These are phyloP conservation scores for Chinchilla lanigera DNA, from an alignment of 2,113 vertebrate genomes.

Conservation along the genomic window DNA sequence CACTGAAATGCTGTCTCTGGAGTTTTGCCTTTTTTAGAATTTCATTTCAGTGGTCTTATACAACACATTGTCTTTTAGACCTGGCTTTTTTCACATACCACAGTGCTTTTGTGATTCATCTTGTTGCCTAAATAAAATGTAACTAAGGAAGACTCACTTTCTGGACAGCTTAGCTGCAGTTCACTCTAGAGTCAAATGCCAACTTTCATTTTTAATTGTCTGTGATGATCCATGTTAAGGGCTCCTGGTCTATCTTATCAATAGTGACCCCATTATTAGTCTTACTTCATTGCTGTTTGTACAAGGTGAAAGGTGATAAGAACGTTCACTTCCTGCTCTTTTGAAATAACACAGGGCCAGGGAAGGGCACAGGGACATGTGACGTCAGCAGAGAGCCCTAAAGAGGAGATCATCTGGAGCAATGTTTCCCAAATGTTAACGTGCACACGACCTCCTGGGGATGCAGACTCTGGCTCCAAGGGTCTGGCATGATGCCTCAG, in stretches of 20 bases:
- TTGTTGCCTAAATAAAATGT: conserved; percentile 43
- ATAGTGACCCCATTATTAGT: neutral
- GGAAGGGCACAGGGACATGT: neutral
- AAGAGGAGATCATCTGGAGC: neutral
- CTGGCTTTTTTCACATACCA: neutral
- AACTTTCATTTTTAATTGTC: neutral
- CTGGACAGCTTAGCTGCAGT: neutral
- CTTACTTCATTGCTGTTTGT: neutral
- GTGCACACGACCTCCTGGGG: too few species aligned
- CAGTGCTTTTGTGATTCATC: neutral
- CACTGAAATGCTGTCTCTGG: neutral
- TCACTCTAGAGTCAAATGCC: neutral
- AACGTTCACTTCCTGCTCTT: conserved; percentile 15
- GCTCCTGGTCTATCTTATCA: neutral
- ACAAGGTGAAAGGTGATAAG: neutral
- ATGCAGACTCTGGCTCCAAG: neutral
- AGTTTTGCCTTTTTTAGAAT: neutral
- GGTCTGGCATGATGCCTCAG: neutral
- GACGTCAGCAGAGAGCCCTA: neutral
- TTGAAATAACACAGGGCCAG: neutral
- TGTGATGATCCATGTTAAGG: neutral
- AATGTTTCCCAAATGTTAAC: neutral
- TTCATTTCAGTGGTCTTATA: neutral
- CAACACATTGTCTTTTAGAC: neutral
- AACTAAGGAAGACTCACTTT: conserved; percentile 3